Evolutionary conservation across 2,797 vertebrate genomes (phyloP).

Genomic region (Sciurus vulgaris): DNA sequence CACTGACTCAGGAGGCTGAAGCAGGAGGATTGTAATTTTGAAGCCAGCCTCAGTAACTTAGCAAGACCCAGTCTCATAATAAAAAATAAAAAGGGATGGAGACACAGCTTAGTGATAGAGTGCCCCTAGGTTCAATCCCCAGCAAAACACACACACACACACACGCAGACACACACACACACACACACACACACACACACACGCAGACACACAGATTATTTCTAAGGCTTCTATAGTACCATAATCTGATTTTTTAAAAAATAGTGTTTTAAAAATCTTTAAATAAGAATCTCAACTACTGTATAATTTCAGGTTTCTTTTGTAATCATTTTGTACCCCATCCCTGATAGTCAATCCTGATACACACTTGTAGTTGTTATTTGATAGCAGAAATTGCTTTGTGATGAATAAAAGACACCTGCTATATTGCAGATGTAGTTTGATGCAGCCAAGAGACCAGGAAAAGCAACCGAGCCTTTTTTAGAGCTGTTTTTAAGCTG

Average conservation of each 20-base stretch:
- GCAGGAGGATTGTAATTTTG: too few relatives aligned
- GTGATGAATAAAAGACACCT: slow-evolving; percentile 41
- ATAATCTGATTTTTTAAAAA: background rate
- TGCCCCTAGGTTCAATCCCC: too few relatives aligned
- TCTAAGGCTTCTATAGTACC: background rate
- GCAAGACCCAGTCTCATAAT: too few relatives aligned
- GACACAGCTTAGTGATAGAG: too few relatives aligned
- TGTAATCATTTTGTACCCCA: background rate
- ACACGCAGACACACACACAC: background rate
- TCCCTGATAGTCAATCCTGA: background rate
- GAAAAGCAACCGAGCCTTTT: slow-evolving; percentile 27
- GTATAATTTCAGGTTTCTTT: background rate
- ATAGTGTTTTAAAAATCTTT: background rate
- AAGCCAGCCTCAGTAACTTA: too few relatives aligned
- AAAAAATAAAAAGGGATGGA: too few relatives aligned
- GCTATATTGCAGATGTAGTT: slow-evolving; percentile 56
- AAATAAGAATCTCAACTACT: background rate
- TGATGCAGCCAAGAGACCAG: background rate
- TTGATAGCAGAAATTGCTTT: slow-evolving; percentile 48
- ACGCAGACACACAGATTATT: background rate
- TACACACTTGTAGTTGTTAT: background rate
- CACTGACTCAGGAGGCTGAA: too few relatives aligned
- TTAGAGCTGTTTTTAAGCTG: slow-evolving; percentile 36
- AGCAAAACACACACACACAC: too few relatives aligned
- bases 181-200: too few relatives aligned